Evolutionary conservation across 2,113 vertebrate genomes (phyloP).

Genomic region (Macquaria australasica): DNA sequence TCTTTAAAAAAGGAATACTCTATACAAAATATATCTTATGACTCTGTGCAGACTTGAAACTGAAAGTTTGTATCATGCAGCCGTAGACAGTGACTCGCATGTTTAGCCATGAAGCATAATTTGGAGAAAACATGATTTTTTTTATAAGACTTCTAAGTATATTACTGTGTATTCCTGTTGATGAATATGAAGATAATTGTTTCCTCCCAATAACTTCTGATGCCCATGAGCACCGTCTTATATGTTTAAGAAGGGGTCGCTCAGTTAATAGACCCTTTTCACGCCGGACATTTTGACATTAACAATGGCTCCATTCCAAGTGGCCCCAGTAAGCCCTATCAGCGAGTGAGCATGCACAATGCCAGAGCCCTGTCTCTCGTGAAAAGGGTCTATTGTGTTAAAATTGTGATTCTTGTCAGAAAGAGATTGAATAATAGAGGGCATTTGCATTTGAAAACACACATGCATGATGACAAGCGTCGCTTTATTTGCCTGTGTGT

Average conservation of each 20-base stretch:
- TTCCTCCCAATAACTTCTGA: background rate
- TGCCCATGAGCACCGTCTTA: background rate
- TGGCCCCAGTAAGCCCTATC: background rate
- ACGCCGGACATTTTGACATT: background rate
- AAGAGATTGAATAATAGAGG: background rate
- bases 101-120: background rate
- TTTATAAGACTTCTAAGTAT: background rate
- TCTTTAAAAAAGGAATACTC: background rate
- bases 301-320: background rate
- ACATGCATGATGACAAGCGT: background rate
- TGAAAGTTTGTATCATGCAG: background rate
- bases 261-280: background rate
- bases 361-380: background rate
- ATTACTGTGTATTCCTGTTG: background rate
- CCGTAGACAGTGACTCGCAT: background rate
- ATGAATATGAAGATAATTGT: background rate
- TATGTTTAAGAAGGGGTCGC: background rate
- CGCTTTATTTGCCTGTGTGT: background rate
- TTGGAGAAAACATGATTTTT: background rate
- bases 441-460: background rate
- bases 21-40: background rate
- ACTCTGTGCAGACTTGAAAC: background rate
- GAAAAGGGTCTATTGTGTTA: background rate
- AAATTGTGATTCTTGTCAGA: background rate
- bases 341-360: background rate